Evolutionary conservation across 2,797 vertebrate genomes (phyloP).

Genomic region (Perodicticus potto): DNA sequence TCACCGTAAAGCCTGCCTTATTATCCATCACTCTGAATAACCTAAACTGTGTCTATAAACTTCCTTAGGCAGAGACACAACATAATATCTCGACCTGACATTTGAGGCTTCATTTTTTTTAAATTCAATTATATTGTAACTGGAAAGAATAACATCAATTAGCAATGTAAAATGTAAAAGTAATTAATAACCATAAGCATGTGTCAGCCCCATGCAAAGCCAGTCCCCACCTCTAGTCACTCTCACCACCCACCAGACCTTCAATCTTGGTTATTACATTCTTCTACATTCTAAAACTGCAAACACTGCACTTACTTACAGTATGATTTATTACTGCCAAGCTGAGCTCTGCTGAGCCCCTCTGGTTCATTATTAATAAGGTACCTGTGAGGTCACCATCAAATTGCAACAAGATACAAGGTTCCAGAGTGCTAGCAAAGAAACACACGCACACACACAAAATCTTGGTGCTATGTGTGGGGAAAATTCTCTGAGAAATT

Average conservation of each 20-base stretch:
- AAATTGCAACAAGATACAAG: slow-evolving; percentile 65
- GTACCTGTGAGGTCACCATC: slow-evolving; percentile 72
- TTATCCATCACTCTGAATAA: slow-evolving; percentile 59
- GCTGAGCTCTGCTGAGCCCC: slow-evolving; percentile 47
- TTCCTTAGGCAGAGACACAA: slow-evolving; percentile 33
- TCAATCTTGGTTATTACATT: slow-evolving; percentile 51
- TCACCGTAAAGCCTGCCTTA: slow-evolving; percentile 44
- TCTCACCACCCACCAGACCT: neutral
- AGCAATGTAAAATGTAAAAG: slow-evolving; percentile 61
- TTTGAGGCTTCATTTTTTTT: slow-evolving; percentile 39
- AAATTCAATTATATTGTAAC: slow-evolving; percentile 65
- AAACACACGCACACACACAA: no score
- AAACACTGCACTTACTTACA: slow-evolving; percentile 32
- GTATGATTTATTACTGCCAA: slow-evolving; percentile 77
- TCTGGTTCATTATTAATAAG: slow-evolving; percentile 78
- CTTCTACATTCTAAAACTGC: slow-evolving; percentile 65
- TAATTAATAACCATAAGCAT: slow-evolving; percentile 72
- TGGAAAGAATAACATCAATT: slow-evolving; percentile 73
- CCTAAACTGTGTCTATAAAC: neutral
- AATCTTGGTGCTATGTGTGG: no score
- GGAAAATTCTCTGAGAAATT: neutral
- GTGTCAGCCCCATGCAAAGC: slow-evolving; percentile 7
- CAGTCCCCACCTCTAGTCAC: neutral
- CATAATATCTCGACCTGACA: slow-evolving; percentile 26
- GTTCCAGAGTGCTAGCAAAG: neutral